Base-by-base conservation (phyloP, 2,888 invertebrate species). In the Pseudococcus viburni region DNA sequence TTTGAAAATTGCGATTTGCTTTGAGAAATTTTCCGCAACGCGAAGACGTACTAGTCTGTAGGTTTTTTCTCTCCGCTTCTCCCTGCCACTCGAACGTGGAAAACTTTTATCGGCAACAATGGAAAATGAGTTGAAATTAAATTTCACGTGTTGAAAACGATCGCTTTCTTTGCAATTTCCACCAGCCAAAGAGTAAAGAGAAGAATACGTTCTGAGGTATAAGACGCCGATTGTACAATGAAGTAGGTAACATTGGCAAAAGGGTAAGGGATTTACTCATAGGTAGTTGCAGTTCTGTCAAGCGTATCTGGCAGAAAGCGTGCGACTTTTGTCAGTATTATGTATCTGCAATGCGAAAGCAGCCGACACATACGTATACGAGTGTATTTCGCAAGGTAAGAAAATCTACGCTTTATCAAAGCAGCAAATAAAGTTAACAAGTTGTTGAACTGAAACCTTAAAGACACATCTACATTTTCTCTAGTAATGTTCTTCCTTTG, bases 381-480 rank as follows among this genome's bases (percentile, higher is more conserved):
- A 11, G 11, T 26, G 11, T 46, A 39, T 80, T 19, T 46, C 80
- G 42, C 42, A 83, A 83, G 80, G 80, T 83, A 84, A 84, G 55
- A 84, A 84, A 84, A 84, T 26, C 33, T 22, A 39, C 68, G 59
- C 55, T 86, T 86, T 86, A 59, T 86, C 68, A 22, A 46, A 51
- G 86, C 64, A 51, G 86, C 64, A 64, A 55, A 86, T 86, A 86
- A 86, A 86, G 64, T 86, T 64, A 86, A 86, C 86, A 86, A 83
- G 80, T 83, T 83, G 80, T 83, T 83, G 80, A 83, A 83, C 64
- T 86, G 64, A 86, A 86, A 64, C 64, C 64, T 86, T 64, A 59
- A 64, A 64, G 85, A 64, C 39, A 59, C 86, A 22, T 59, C 64
- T 64, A 64, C 42, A 86, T 64, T 64, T 26, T 51, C 59, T 86